Evolutionary conservation across 2,888 invertebrate species (phyloP), one percentile per base, ranked within the genome.

Genomic region (Eueremaeus valkanovi): DNA sequence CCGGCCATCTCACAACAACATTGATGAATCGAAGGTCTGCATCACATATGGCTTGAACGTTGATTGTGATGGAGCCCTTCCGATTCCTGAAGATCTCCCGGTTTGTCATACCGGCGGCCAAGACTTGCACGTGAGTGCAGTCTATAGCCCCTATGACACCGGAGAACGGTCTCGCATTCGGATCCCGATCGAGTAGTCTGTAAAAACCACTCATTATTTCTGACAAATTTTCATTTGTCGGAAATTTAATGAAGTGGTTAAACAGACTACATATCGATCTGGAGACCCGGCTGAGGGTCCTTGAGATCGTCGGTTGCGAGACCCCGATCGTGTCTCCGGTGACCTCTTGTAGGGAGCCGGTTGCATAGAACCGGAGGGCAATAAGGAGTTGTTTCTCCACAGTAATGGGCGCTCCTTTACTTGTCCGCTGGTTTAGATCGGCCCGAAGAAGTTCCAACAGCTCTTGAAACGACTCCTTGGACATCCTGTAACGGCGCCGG

Each of bases 1-100:
- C 81, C 40, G 81, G 80, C 81, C 81, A 82, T 42, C 81, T 36
- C 1, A 76, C 76, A 33, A 78, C 76, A 24, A 79, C 33, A 74
- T 79, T 73, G 24, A 72, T 76, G 61, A 79, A 74, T 21, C 75
- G 58, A 40, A 79, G 82, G 81, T 45, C 79, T 80, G 75, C 80
- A 80, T 83, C 83, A 83, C 49, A 58, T 21, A 73, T 73, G 8
- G 61, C 74, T 21, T 72, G 78, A 21, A 74, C 75, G 68, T 78
- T 79, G n/a, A 79, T 6, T 0, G 78, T 66, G 16, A 78, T 78
- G 21, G 40, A 68, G 21, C 72, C 73, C 29, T 76, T 77, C 55
- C 76, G 49, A 21, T 78, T 78, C 24, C 77, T 21, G 40, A 72
- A 78, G 36, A 24, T 58, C 75, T 78, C 77, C 8, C 72, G 61